These are phyloP conservation scores for Eulithis testata DNA, from an alignment of 2,888 invertebrate genomes.

Conservation along the genomic window DNA sequence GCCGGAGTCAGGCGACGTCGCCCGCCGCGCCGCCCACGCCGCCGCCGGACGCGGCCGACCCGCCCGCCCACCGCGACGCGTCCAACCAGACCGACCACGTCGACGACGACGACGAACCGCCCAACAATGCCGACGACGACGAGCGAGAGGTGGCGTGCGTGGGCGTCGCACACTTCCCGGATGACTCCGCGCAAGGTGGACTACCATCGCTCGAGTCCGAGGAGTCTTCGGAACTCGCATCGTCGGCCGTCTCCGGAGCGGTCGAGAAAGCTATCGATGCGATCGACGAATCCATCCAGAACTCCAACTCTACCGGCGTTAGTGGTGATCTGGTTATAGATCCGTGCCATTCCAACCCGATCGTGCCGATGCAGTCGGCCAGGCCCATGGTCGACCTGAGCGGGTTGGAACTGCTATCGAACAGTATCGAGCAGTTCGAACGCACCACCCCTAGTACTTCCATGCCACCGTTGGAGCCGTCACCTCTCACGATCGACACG, in stretches of 20 bases:
- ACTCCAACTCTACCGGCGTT: conserved; percentile 59
- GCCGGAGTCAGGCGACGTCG: conserved; percentile 84
- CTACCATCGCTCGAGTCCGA: conserved; percentile 70
- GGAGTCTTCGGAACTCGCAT: conserved; percentile 71
- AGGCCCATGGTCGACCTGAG: conserved; percentile 87
- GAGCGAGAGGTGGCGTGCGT: conserved; percentile 77
- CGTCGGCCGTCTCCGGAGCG: conserved; percentile 62
- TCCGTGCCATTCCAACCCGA: conserved; percentile 66
- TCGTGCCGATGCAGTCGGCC: conserved; percentile 44
- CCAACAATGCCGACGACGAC: conserved; percentile 75
- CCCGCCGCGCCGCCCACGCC: conserved; percentile 85
- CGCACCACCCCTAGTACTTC: conserved; percentile 73
- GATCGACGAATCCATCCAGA: conserved; percentile 71
- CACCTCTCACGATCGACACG: conserved; percentile 71
- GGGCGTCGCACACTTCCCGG: conserved; percentile 78
- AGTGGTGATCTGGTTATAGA: conserved; percentile 77
- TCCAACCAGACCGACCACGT: conserved; percentile 93
- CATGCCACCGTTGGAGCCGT: conserved; percentile 65
- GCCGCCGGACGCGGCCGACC: conserved; percentile 82
- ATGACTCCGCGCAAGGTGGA: conserved; percentile 58
- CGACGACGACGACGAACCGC: conserved; percentile 87
- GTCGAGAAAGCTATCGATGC: conserved; percentile 76
- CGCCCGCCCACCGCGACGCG: conserved; percentile 90
- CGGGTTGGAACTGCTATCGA: conserved; percentile 92
- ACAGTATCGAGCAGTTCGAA: conserved; percentile 93